Evolutionary conservation across 2,888 invertebrate species (phyloP).

Genomic region (Ornithoptera alexandrae): DNA sequence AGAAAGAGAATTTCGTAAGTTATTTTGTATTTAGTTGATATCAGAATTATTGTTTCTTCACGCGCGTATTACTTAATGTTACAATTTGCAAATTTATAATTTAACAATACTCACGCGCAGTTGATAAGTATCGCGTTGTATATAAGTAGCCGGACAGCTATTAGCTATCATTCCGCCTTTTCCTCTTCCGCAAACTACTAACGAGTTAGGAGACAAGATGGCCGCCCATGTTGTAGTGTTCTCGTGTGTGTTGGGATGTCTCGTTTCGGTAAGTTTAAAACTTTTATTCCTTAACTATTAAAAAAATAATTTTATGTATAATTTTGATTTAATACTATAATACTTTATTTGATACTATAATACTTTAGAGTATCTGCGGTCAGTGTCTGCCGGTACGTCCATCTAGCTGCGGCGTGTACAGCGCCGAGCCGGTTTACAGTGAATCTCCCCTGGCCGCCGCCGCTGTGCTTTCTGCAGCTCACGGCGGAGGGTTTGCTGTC

Average conservation of each 20-base stretch:
- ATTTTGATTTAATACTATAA: not conserved
- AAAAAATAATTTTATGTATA: not conserved
- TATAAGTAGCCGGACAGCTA: too few species aligned
- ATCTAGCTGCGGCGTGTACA: not conserved
- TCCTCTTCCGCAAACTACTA: not conserved
- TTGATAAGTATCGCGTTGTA: too few species aligned
- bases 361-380: not conserved
- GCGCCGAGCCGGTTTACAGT: not conserved
- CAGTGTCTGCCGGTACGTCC: not conserved
- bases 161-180: not conserved
- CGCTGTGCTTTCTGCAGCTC: constrained; percentile 1
- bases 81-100: too few species aligned
- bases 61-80: not conserved
- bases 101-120: too few species aligned
- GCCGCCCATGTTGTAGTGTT: not conserved
- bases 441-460: not conserved
- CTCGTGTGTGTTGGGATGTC: not conserved
- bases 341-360: not conserved
- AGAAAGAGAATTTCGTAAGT: not conserved
- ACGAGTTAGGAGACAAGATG: not conserved
- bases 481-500: constrained; percentile 21
- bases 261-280: not conserved
- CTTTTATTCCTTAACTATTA: not conserved
- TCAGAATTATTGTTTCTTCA: not conserved
- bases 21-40: not conserved